Conservation (phyloP, 2,113 vertebrate genomes). For the Accipiter virgatus region DNA sequence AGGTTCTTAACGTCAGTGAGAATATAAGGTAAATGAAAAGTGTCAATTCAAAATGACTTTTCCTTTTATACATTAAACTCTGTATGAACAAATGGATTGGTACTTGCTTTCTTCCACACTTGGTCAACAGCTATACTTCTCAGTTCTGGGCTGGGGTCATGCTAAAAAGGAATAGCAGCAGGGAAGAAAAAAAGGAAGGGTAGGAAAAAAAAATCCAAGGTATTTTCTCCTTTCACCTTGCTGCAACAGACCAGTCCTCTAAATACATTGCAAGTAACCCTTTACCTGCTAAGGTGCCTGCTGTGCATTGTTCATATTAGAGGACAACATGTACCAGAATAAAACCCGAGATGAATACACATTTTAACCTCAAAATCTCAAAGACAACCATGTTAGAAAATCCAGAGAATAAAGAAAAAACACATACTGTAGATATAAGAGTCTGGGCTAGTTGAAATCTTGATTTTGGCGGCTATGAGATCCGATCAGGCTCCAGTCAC, state of each 20-base stretch:
- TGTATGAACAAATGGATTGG: background rate
- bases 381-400: background rate
- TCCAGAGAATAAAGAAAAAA: background rate
- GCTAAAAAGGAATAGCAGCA: background rate
- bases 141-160: background rate
- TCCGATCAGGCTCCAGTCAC: background rate
- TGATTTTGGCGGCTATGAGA: background rate
- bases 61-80: constrained; percentile 25
- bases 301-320: background rate
- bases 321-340: background rate
- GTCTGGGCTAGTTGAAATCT: background rate
- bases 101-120: constrained; percentile 4
- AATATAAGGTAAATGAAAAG: constrained; percentile 29
- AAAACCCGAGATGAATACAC: background rate
- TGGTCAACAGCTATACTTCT: background rate
- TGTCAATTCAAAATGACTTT: constrained; percentile 28
- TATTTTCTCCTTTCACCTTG: background rate
- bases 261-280: background rate
- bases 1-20: background rate
- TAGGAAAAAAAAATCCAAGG: background rate
- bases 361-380: background rate
- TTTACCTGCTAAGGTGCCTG: background rate
- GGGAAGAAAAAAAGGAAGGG: background rate
- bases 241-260: background rate
- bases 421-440: background rate